A percentile compares a stretch with the other conserved stretches of the same genome.
Evolutionary conservation across 2,888 invertebrate genomes (phyloP).

Genomic region (Clitarchus hookeri): DNA sequence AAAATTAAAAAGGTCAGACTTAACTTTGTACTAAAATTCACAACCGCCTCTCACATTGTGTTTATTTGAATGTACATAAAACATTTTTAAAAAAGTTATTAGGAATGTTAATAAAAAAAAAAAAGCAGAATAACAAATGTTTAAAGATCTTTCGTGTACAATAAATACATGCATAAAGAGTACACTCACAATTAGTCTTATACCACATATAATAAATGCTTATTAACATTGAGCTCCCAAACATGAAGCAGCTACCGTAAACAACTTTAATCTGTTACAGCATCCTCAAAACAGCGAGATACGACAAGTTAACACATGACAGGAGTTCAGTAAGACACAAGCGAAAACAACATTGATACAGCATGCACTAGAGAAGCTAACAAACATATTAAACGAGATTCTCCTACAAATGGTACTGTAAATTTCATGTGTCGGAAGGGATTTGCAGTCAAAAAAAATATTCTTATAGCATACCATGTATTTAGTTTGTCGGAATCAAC

Average conservation of each 20-base stretch:
- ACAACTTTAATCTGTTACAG: background rate
- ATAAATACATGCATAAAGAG: background rate
- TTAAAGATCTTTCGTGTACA: background rate
- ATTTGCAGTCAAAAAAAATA: too few species aligned
- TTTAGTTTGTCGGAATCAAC: too few species aligned
- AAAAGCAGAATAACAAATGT: background rate
- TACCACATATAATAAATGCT: background rate
- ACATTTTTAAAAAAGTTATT: background rate
- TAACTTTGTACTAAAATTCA: background rate
- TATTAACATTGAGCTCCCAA: background rate
- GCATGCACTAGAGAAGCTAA: too few species aligned
- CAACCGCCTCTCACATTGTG: background rate
- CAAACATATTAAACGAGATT: too few species aligned
- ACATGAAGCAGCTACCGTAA: background rate
- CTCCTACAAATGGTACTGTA: background rate
- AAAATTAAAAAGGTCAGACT: background rate
- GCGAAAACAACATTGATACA: background rate
- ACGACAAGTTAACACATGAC: background rate
- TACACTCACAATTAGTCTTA: background rate
- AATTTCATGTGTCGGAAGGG: background rate
- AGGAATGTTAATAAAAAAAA: background rate
- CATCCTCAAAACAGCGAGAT: background rate
- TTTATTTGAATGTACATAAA: background rate
- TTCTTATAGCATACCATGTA: too few species aligned
- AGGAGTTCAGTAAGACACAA: background rate